A percentile compares a stretch with the other conserved stretches of the same genome.
phyloP scores from a whole-genome alignment of 2,113 vertebrate genomes.

The Heliornis fulica region DNA sequence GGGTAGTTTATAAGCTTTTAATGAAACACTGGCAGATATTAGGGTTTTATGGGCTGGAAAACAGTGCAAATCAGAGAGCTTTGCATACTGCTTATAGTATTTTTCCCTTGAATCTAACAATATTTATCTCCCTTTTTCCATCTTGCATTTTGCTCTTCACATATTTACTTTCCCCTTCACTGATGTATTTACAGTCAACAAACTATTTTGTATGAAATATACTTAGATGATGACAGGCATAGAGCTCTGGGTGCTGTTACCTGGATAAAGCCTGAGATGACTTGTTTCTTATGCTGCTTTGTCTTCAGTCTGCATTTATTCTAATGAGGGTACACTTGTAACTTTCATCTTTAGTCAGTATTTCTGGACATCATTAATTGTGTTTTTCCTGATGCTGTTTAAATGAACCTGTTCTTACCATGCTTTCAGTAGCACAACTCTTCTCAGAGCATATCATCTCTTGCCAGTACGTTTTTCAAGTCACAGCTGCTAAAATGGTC shows the following conservation, averaged over 20 bases:
- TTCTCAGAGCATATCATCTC: background rate
- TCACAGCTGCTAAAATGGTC: background rate
- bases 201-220: background rate
- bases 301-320: background rate
- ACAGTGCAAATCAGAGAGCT: conserved; percentile 73
- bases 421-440: background rate
- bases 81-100: conserved; percentile 73
- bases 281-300: background rate
- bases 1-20: conserved; percentile 66
- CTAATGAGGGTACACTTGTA: background rate
- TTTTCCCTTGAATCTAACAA: conserved; percentile 59
- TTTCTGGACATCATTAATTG: background rate
- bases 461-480: background rate
- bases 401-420: background rate
- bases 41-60: conserved; percentile 78
- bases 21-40: conserved; percentile 63
- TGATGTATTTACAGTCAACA: background rate
- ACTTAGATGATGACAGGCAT: background rate
- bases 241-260: background rate
- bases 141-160: conserved; percentile 58
- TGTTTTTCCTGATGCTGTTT: background rate
- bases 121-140: conserved; percentile 67
- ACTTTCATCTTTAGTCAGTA: background rate
- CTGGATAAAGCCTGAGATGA: background rate
- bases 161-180: conserved; percentile 72